These are phyloP conservation scores for Leucania comma DNA, from an alignment of 2,888 invertebrate genomes.

Conservation along the genomic window DNA sequence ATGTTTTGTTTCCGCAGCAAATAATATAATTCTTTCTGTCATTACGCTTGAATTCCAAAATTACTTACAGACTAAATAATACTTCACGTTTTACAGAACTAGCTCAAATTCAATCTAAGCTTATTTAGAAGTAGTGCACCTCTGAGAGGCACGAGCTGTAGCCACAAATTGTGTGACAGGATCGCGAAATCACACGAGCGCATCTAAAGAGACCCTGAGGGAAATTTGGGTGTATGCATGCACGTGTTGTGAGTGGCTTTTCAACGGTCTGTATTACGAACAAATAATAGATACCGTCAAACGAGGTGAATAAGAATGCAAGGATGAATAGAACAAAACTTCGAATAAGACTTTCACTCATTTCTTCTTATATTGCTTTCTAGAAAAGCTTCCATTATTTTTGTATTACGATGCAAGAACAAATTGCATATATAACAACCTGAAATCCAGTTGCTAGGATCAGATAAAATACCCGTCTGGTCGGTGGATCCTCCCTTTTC, in stretches of 20 bases:
- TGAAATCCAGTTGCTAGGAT: too few species aligned
- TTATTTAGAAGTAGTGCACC: conserved; percentile 10
- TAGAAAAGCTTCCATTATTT: too few species aligned
- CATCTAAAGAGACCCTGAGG: conserved; percentile 23
- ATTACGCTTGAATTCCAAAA: neutral
- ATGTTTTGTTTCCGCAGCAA: neutral
- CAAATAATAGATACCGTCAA: too few species aligned
- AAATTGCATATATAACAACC: too few species aligned
- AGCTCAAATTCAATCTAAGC: conserved; percentile 1
- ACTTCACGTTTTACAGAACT: neutral
- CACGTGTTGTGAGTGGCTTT: neutral
- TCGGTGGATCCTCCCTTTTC: too few species aligned
- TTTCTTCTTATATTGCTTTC: too few species aligned
- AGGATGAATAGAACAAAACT: too few species aligned
- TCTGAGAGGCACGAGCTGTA: neutral
- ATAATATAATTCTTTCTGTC: neutral
- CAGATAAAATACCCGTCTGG: too few species aligned
- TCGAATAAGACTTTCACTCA: too few species aligned
- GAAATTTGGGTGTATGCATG: conserved; percentile 4
- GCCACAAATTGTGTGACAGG: conserved; percentile 30
- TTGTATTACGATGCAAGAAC: too few species aligned
- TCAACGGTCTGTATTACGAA: too few species aligned
- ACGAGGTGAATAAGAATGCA: too few species aligned
- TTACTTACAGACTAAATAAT: neutral
- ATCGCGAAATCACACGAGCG: conserved; percentile 10